Percentiles rank a stretch among this genome's conserved stretches.
These are phyloP conservation scores for Hemibagrus wyckioides DNA, from an alignment of 2,113 vertebrate species.

Conservation along the genomic window DNA sequence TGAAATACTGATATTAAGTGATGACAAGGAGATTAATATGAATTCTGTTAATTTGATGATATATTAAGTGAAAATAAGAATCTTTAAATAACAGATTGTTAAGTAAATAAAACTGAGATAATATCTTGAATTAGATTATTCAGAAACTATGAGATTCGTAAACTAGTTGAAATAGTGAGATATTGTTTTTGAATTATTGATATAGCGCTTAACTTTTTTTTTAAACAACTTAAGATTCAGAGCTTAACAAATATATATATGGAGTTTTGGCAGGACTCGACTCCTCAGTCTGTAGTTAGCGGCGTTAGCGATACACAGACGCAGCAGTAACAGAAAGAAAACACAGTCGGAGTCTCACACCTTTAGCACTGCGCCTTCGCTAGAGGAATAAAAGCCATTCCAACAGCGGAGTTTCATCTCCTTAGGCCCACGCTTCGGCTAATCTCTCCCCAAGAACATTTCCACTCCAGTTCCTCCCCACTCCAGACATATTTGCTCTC, in stretches of 20 bases:
- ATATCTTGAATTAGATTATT: not conserved
- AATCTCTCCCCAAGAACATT: conserved; percentile 74
- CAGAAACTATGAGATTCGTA: not conserved
- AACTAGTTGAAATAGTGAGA: not conserved
- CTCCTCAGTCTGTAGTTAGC: not conserved
- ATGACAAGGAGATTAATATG: too few relatives aligned
- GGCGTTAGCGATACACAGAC: not conserved
- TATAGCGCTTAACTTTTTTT: not conserved
- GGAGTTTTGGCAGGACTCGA: not conserved
- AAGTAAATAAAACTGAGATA: not conserved
- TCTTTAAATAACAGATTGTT: not conserved
- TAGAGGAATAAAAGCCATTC: conserved; percentile 60
- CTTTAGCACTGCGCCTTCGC: conserved; percentile 5
- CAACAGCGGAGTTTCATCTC: conserved; percentile 66
- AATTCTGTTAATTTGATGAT: not conserved
- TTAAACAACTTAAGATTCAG: not conserved
- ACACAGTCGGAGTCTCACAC: conserved; percentile 32
- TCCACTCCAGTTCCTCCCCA: conserved; percentile 71
- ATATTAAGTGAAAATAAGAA: not conserved
- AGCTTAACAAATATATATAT: not conserved
- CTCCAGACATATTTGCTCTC: conserved; percentile 75
- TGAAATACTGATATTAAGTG: too few relatives aligned
- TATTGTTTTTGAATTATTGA: not conserved
- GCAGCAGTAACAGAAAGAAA: not conserved
- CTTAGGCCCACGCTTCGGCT: conserved; percentile 63